Conservation (phyloP, 2,113 vertebrate species). For the Gymnobelideus leadbeateri region DNA sequence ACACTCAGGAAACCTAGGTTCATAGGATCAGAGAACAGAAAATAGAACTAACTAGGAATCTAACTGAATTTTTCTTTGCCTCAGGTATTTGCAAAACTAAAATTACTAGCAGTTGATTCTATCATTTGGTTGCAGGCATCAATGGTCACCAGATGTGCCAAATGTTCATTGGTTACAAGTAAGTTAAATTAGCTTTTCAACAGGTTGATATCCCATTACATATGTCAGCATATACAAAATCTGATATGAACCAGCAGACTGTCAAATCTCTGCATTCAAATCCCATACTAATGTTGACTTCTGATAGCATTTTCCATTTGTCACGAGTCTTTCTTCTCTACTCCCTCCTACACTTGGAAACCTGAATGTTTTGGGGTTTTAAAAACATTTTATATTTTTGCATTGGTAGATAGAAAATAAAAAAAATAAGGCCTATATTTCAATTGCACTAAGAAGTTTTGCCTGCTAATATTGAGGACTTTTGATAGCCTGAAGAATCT, state of each 20-base stretch:
- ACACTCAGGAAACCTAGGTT: slow-evolving; percentile 4
- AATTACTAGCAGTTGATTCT: neutral
- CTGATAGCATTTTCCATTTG: neutral
- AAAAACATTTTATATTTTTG: slow-evolving; percentile 54
- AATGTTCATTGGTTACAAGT: slow-evolving; percentile 62
- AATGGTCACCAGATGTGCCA: slow-evolving; percentile 42
- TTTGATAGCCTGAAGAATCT: slow-evolving; percentile 21
- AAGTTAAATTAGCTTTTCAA: slow-evolving; percentile 68
- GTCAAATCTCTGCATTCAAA: slow-evolving; percentile 62
- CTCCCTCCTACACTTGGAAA: neutral
- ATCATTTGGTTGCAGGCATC: slow-evolving; percentile 30
- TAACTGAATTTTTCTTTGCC: neutral
- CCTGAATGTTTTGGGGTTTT: slow-evolving; percentile 23
- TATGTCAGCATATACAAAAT: slow-evolving; percentile 68
- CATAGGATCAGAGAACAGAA: neutral
- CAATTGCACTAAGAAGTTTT: slow-evolving; percentile 28
- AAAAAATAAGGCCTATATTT: slow-evolving; percentile 10
- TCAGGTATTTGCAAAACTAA: slow-evolving; percentile 12
- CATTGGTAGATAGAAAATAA: slow-evolving; percentile 45
- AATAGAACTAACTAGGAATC: neutral
- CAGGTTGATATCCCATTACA: slow-evolving; percentile 77
- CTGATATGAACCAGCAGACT: slow-evolving; percentile 62
- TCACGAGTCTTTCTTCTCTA: slow-evolving; percentile 34
- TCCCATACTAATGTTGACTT: slow-evolving; percentile 44
- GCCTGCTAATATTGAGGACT: neutral